These are phyloP conservation scores for Squalus acanthias DNA, from an alignment of 2,797 vertebrate species.

Conservation along the genomic window DNA sequence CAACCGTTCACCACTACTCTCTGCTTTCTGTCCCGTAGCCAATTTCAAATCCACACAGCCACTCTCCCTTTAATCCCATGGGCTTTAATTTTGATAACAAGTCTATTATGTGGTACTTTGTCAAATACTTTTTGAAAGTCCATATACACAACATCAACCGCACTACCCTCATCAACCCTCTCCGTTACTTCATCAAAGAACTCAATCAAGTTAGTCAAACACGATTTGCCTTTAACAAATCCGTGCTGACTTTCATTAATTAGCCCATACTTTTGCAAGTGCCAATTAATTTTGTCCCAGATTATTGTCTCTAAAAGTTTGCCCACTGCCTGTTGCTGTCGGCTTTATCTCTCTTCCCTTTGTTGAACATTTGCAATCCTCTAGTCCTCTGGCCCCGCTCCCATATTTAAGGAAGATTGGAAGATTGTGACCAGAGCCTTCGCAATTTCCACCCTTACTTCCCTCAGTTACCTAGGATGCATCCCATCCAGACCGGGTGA, in stretches of 20 bases:
- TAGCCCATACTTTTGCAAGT: neutral
- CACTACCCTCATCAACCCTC: neutral
- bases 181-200: neutral
- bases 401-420: neutral
- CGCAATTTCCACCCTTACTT: neutral
- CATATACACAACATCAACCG: neutral
- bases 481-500: no score
- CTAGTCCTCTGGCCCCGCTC: neutral
- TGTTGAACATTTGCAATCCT: neutral
- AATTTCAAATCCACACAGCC: neutral
- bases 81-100: neutral
- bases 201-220: no score
- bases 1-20: neutral
- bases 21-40: neutral
- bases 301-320: neutral
- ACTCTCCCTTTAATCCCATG: neutral
- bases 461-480: neutral
- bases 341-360: neutral
- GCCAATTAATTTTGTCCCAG: neutral
- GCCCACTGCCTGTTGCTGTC: neutral
- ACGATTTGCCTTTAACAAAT: neutral
- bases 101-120: neutral
- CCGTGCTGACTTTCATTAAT: neutral
- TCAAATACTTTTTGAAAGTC: neutral
- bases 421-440: neutral